Conservation (phyloP, 2,888 invertebrate species). For the Blera fallax region DNA sequence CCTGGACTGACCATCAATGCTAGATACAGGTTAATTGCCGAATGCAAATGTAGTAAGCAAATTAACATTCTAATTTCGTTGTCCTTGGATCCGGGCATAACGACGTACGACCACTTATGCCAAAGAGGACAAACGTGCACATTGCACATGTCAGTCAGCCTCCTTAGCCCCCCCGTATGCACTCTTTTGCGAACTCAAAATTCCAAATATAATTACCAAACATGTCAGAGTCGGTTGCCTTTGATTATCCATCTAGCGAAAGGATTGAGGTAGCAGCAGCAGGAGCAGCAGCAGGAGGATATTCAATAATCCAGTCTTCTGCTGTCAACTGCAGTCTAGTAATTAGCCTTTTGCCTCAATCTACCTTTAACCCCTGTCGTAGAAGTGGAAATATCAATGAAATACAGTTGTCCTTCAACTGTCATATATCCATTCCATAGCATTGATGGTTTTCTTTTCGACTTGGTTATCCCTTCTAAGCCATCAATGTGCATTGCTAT, state of each 20-base stretch:
- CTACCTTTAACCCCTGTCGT: slow-evolving; percentile 21
- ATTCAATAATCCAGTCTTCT: slow-evolving; percentile 62
- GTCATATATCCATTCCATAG: slow-evolving; percentile 14
- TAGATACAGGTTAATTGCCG: slow-evolving; percentile 64
- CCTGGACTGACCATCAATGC: slow-evolving; percentile 38
- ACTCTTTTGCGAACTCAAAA: slow-evolving; percentile 58
- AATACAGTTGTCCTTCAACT: slow-evolving; percentile 53
- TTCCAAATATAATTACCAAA: slow-evolving; percentile 63
- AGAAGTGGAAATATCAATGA: slow-evolving; percentile 49
- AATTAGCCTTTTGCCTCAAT: slow-evolving; percentile 54
- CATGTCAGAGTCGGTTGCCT: slow-evolving; percentile 58
- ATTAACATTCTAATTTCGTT: slow-evolving; percentile 66
- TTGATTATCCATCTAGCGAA: slow-evolving; percentile 57
- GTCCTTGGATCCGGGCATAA: slow-evolving; percentile 42
- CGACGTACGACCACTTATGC: slow-evolving; percentile 18
- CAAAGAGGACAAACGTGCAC: not conserved
- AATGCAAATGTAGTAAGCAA: slow-evolving; percentile 64
- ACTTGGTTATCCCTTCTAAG: not conserved
- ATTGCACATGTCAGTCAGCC: not conserved
- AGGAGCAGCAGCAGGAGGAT: slow-evolving; percentile 24
- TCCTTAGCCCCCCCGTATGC: too few relatives aligned
- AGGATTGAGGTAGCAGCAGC: slow-evolving; percentile 8
- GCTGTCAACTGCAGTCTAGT: slow-evolving; percentile 54
- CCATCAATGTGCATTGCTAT: not conserved
- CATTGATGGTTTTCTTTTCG: slow-evolving; percentile 17